Percentiles rank a stretch among this genome's conserved stretches.
Conservation (phyloP, 1,140 invertebrate species). For the Brachionus paranguensis region DNA sequence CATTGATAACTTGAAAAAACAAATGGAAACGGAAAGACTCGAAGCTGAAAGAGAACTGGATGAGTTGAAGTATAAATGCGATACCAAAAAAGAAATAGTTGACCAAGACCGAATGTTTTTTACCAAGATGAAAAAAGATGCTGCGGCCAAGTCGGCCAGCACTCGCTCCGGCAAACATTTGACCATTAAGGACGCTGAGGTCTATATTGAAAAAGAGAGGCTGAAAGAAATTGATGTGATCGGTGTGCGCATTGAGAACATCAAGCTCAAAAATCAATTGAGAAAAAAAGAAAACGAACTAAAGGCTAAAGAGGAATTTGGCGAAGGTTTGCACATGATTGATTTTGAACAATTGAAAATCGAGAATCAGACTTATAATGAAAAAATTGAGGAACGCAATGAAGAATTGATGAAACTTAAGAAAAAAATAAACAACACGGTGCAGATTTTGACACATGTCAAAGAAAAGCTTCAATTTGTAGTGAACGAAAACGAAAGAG, state of each 20-base stretch:
- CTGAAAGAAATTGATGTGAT: conserved; percentile 52
- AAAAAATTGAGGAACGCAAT: conserved; percentile 57
- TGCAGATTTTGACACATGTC: conserved; percentile 55
- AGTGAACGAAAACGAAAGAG: conserved; percentile 49
- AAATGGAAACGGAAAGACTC: neutral
- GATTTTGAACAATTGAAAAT: conserved; percentile 58
- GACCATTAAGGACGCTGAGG: neutral
- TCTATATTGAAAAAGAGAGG: conserved; percentile 25
- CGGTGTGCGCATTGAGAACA: conserved; percentile 52
- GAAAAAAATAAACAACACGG: conserved; percentile 55
- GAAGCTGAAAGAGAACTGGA: conserved; percentile 20
- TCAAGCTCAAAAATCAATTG: conserved; percentile 55
- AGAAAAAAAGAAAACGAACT: conserved; percentile 53
- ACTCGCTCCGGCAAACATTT: neutral
- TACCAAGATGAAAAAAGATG: conserved; percentile 3
- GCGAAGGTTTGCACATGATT: conserved; percentile 55
- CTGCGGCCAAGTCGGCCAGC: neutral
- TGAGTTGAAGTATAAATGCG: conserved; percentile 47
- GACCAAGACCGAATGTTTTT: neutral
- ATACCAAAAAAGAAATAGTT: conserved; percentile 49
- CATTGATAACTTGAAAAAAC: conserved; percentile 11
- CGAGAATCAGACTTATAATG: conserved; percentile 58
- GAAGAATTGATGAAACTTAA: conserved; percentile 55
- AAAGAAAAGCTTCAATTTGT: conserved; percentile 57
- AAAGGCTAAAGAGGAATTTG: conserved; percentile 55